These are phyloP conservation scores for Doryteuthis pealeii DNA, from an alignment of 1,140 invertebrate species.

Conservation along the genomic window DNA sequence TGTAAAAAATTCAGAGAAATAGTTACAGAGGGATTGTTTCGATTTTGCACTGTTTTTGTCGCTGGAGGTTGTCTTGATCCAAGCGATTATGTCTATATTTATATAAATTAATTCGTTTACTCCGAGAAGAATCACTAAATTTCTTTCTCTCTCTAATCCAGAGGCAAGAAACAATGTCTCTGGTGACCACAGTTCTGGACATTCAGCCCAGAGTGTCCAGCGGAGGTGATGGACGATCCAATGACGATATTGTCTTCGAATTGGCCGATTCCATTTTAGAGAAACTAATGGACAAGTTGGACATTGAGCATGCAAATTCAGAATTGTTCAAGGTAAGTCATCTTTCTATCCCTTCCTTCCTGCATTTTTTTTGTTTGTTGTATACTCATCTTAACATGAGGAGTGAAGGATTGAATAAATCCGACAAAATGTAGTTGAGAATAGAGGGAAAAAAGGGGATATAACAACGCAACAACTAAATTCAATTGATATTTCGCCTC, in stretches of 20 bases:
- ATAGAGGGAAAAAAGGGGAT: no score
- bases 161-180: conserved; percentile 71
- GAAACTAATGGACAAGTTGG: conserved; percentile 66
- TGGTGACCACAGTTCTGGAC: conserved; percentile 73
- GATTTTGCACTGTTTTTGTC: no score
- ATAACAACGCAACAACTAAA: no score
- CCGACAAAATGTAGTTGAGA: no score
- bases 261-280: conserved; percentile 68
- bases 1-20: no score
- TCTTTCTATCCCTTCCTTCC: not conserved
- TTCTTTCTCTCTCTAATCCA: conserved; percentile 40
- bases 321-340: conserved; percentile 55
- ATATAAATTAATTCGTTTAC: no score
- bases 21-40: no score
- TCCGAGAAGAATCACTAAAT: no score
- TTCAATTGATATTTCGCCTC: no score
- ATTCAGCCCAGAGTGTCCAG: conserved; percentile 70
- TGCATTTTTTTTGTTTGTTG: not conserved
- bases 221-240: conserved; percentile 67
- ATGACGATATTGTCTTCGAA: conserved; percentile 75
- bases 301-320: conserved; percentile 63
- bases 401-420: no score
- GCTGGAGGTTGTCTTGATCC: no score
- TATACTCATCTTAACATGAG: not conserved
- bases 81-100: no score